Percentiles rank a stretch among this genome's conserved stretches.
phyloP scores from a whole-genome alignment of 2,888 invertebrate genomes.

The Drosophila rubida region DNA sequence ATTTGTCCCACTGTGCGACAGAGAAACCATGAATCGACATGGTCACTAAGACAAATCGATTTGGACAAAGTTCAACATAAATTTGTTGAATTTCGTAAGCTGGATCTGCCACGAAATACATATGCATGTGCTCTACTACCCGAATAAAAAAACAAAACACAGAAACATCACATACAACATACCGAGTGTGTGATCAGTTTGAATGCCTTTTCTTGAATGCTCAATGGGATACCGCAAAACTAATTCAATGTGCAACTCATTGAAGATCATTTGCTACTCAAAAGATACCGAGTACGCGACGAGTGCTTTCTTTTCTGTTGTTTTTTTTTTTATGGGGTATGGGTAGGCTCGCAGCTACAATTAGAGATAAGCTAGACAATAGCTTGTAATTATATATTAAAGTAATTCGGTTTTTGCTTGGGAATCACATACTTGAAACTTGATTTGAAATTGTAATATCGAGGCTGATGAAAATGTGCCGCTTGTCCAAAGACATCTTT shows the following conservation, averaged over 20 bases:
- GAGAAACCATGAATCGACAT: constrained; percentile 19
- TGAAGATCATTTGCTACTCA: constrained; percentile 17
- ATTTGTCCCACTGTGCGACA: constrained; percentile 16
- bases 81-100: constrained; percentile 35
- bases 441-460: neutral
- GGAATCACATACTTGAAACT: neutral
- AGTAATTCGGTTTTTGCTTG: neutral
- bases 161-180: neutral
- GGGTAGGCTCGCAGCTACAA: neutral
- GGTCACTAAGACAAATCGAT: constrained; percentile 45
- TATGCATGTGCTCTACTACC: constrained; percentile 12
- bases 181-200: constrained; percentile 5
- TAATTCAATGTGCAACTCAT: constrained; percentile 29
- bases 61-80: constrained; percentile 33
- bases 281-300: neutral
- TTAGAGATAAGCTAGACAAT: constrained; percentile 1
- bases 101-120: constrained; percentile 25
- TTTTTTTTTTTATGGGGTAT: neutral
- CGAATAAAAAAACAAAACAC: neutral
- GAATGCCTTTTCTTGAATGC: constrained; percentile 10
- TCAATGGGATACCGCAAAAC: constrained; percentile 22
- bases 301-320: neutral
- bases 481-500: neutral
- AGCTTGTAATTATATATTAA: constrained; percentile 1
- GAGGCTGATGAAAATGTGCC: neutral